Base-by-base conservation (phyloP, 2,113 vertebrate genomes). In the Macaca mulatta region DNA sequence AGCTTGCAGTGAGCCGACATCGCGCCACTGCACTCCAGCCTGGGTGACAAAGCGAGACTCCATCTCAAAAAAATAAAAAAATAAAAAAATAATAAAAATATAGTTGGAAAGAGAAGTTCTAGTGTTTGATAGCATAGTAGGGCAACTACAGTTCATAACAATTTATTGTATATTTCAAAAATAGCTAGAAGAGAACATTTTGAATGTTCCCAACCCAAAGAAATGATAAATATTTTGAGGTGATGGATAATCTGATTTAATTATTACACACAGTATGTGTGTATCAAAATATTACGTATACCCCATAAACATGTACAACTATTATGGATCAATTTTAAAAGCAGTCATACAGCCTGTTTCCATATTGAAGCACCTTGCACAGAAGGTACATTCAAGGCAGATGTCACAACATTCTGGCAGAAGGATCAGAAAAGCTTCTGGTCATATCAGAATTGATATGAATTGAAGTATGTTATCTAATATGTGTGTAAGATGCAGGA, bases 331-430 rank as follows among this genome's bases (percentile, higher is more conserved):
- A 27, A 48, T 48, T 64, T 64, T 32, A 79, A 77, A 81, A 88
- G 69, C 52, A 87, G 69, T 52, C 17, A 80, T 57, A 80, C 3
- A 72, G 43, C 32, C 59, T 91, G 43, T 38, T 70, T 93, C 45
- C 72, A 69, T 30, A 87, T 18, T 18, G 25, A 64, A 88, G 72
- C 9, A 22, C 27, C 45, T 25, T 91, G 23, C 57, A 40, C 38
- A 38, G 40, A 89, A 80, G n/a, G 8, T 43, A 78, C 8, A 22
- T 57, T 79, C 82, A 88, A 69, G 52, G 55, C 8, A 92, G 40
- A 95, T n/a, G 17, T 88, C 35, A 96, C 52, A n/a, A 52, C 64
- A 81, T n/a, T 50, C 64, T 89, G 88, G 50, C 52, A 80, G 79
- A 79, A 72, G 72, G 25, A 89, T 90, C 14, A 70, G 48, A 84